Base-by-base conservation (phyloP, 92 coral and sea anemone genomes). In the Zoanthus sansibaricus region DNA sequence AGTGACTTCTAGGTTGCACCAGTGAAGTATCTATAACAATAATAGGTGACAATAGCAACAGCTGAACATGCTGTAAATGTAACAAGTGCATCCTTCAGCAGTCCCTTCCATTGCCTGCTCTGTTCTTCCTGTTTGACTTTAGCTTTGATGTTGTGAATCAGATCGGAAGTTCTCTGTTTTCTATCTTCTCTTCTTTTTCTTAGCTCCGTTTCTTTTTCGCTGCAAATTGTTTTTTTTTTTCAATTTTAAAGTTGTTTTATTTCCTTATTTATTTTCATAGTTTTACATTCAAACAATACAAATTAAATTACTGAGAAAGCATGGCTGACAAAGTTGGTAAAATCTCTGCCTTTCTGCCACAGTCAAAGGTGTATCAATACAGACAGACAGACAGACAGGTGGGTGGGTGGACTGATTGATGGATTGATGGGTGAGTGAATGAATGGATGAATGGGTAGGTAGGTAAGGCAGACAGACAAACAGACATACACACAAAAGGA, bases 101-200 rank as follows among this genome's bases (percentile, higher is more conserved):
- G 18, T 15, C 90, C 83, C 73, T 86, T 84, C 87, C 94, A 84
- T 56, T 77, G 83, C 56, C 76, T 84, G 25, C 83, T 68, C n/a
- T 90, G 90, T 78, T 94, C 98, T 49, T 93, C 91, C 9, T 83
- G 82, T 72, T 92, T 87, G 54, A 93, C 93, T 59, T 90, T 96
- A 74, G 89, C 86, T 87, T 94, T 96, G 46, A 94, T 94, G 79
- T 93, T 89, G 46, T 93, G 95, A 47, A 92, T 93, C 61, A 92
- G 85, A 32, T 90, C 89, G 44, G 94, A 55, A 5, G 92, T 94
- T 67, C 93, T 93, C 79, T 92, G 92, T 44, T 93, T 93, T 48
- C 96, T 87, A 58, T 92, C 94, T 76, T 92, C 95, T 72, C 93
- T 75, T 37, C 86, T 84, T 86, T 87, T 86, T 71, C 95, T 88